Conservation (phyloP, 2,888 invertebrate genomes). For the Anthrax anthrax region DNA sequence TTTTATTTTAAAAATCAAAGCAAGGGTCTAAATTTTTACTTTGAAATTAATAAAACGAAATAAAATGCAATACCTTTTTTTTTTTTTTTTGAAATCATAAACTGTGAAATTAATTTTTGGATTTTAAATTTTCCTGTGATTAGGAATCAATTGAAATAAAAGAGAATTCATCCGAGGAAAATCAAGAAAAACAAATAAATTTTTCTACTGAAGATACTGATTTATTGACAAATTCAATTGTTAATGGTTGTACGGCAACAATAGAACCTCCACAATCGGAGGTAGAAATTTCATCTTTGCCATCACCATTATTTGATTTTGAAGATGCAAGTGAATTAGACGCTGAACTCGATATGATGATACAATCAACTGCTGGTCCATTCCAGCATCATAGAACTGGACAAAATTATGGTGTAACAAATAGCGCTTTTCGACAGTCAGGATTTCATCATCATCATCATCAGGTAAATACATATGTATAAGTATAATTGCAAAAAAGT, state of each 20-base stretch:
- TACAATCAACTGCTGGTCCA: constrained; percentile 30
- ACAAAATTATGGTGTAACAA: constrained; percentile 20
- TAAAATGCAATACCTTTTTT: background rate
- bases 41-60: background rate
- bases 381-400: constrained; percentile 22
- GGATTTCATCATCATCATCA: constrained; percentile 25
- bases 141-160: background rate
- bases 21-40: too few relatives aligned
- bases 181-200: background rate
- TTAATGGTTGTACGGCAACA: constrained; percentile 5
- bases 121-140: too few relatives aligned
- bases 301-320: constrained; percentile 31
- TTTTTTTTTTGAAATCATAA: background rate
- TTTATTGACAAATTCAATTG: background rate
- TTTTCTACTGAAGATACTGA: background rate
- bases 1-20: too few relatives aligned
- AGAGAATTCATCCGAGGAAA: background rate
- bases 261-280: constrained; percentile 11
- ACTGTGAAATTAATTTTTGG: too few relatives aligned
- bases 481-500: background rate
- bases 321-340: constrained; percentile 33
- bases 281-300: constrained; percentile 16
- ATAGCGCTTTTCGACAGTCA: constrained; percentile 29
- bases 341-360: constrained; percentile 30
- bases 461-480: constrained; percentile 7